Evolutionary conservation across 1,140 invertebrate genomes (phyloP), one percentile per base, ranked within the genome.

Genomic region (Homalodisca vitripennis): DNA sequence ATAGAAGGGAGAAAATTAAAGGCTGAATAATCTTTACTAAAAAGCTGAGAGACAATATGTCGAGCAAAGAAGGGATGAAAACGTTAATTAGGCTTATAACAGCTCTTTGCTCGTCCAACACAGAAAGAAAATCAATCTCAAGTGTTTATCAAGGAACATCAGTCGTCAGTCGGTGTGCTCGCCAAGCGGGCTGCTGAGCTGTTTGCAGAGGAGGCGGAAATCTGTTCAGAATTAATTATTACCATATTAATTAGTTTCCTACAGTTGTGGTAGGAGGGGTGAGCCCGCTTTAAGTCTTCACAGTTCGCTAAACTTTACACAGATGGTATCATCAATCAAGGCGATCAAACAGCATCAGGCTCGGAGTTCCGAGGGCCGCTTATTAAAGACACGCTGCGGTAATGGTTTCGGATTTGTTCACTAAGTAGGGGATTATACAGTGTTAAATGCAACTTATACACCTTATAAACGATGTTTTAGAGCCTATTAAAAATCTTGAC

Each of bases 161-260:
- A 51, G n/a, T n/a, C n/a, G n/a, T n/a, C n/a, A n/a, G n/a, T n/a
- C n/a, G n/a, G n/a, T n/a, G n/a, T n/a, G n/a, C n/a, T n/a, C n/a
- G n/a, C n/a, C n/a, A n/a, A n/a, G n/a, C n/a, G n/a, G n/a, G 48
- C 48, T 51, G 48, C 48, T 51, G 48, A 51, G 14, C 14, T n/a
- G 48, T 14, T 22, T 3, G 17, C 48, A 51, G 48, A 51, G 14
- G 48, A n/a, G 34, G 48, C 17, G 48, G 48, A 51, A 22, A 51
- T 51, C 48, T 51, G 48, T 22, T 20, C 14, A 51, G 48, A 51
- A 51, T 51, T 51, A 51, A 51, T 51, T 51, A 51, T 51, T 51
- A 51, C 48, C 48, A 51, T 51, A 51, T 51, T 51, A 51, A 51
- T 51, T 51, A 51, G 48, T 51, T n/a, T 51, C 48, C 48, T 51